Conservation (phyloP, 2,113 vertebrate genomes). For the Peromyscus leucopus region DNA sequence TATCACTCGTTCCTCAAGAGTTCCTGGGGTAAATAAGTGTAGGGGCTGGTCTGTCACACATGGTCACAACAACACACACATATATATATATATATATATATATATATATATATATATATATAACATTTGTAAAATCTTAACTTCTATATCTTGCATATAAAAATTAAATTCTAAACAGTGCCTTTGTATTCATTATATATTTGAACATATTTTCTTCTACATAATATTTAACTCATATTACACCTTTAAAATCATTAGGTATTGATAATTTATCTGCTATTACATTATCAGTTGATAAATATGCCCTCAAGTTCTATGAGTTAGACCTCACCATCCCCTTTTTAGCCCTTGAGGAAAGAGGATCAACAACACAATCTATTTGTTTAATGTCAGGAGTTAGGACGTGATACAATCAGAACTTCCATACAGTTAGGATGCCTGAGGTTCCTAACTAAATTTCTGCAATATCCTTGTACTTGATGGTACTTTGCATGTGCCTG, state of each 20-base stretch:
- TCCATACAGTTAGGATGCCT: not conserved
- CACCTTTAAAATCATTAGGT: not conserved
- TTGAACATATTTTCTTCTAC: not conserved
- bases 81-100: too few species aligned
- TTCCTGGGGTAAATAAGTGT: too few species aligned
- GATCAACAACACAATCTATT: not conserved
- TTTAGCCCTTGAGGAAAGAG: not conserved
- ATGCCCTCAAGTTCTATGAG: not conserved
- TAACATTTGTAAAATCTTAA: constrained; percentile 16
- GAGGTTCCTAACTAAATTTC: constrained; percentile 11
- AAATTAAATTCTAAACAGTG: constrained; percentile 17
- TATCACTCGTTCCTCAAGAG: too few species aligned
- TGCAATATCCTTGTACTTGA: not conserved
- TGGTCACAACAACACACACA: too few species aligned
- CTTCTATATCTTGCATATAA: not conserved
- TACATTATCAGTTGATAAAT: constrained; percentile 11
- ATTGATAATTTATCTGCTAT: constrained; percentile 6
- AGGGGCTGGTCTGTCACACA: too few species aligned
- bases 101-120: not conserved
- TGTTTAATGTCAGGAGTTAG: not conserved
- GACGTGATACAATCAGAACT: not conserved
- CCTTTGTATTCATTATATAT: not conserved
- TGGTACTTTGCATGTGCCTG: not conserved
- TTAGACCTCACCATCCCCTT: not conserved
- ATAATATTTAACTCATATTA: not conserved